Evolutionary conservation across 2,113 vertebrate species (phyloP).

Genomic region (western clawed frog (Xenopus tropicalis)): DNA sequence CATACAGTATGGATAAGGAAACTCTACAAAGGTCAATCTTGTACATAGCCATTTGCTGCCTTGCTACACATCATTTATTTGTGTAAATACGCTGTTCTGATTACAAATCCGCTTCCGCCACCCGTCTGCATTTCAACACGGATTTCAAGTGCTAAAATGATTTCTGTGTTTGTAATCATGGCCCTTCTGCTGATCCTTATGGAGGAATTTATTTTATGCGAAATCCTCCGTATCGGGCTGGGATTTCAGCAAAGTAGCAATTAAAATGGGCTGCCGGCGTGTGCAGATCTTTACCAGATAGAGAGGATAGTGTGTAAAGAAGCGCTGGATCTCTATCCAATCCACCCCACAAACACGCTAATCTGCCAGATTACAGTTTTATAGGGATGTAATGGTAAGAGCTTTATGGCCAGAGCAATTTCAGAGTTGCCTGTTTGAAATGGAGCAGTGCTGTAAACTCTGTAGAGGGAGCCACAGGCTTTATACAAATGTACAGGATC

Average conservation of each 20-base stretch:
- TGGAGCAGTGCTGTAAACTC: slow-evolving; percentile 11
- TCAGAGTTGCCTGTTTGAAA: slow-evolving; percentile 21
- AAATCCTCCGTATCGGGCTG: not conserved
- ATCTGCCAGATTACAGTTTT: slow-evolving; percentile 25
- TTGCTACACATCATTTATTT: not conserved
- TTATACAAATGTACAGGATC: not conserved
- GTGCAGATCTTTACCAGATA: slow-evolving; percentile 4
- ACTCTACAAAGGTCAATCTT: not conserved
- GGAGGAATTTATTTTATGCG: not conserved
- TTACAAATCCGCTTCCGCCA: not conserved
- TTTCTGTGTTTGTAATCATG: not conserved
- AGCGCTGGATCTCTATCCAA: not conserved
- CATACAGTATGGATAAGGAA: not conserved
- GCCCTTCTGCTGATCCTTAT: not conserved
- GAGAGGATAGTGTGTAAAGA: not conserved
- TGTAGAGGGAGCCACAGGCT: slow-evolving; percentile 18
- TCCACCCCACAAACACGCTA: not conserved
- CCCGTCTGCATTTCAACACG: not conserved
- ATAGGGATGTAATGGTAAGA: slow-evolving; percentile 8
- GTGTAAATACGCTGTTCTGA: not conserved
- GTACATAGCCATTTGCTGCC: not conserved
- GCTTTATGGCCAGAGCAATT: slow-evolving; percentile 11
- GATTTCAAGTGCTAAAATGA: not conserved
- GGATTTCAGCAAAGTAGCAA: slow-evolving; percentile 9
- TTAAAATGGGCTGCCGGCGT: slow-evolving; percentile 10